Conservation (phyloP, 2,797 vertebrate species). For the Hoplostethus mediterraneus region DNA sequence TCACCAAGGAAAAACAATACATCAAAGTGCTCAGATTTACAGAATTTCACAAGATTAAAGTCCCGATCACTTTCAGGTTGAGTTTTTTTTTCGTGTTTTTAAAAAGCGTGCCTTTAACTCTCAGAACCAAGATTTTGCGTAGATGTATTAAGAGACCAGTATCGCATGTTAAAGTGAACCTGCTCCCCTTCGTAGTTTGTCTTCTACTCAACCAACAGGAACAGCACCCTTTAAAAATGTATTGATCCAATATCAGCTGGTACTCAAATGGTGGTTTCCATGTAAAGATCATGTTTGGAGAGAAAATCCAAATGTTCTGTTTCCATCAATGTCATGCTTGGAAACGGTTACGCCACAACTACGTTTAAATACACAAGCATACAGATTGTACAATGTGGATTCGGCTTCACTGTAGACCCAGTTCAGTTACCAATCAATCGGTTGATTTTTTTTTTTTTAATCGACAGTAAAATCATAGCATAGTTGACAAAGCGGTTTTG, state of each 20-base stretch:
- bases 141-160: no score
- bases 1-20: not conserved
- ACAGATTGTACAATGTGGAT: not conserved
- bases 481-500: conserved; percentile 20
- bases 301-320: not conserved
- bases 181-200: not conserved
- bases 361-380: not conserved
- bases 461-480: not conserved
- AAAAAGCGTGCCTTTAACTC: conserved; percentile 14
- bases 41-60: not conserved
- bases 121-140: conserved; percentile 3
- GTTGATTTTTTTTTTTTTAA: not conserved
- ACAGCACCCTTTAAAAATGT: not conserved
- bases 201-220: not conserved
- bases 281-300: conserved; percentile 3
- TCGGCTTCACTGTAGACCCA: not conserved
- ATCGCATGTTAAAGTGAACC: not conserved
- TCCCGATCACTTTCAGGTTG: not conserved
- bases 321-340: not conserved
- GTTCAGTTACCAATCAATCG: not conserved
- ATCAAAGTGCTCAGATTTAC: conserved; percentile 1
- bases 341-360: not conserved
- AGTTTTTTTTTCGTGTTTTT: not conserved
- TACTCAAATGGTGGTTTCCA: conserved; percentile 4
- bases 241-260: not conserved